Evolutionary conservation across 2,113 vertebrate genomes (phyloP).

Genomic region (Pagrus major): DNA sequence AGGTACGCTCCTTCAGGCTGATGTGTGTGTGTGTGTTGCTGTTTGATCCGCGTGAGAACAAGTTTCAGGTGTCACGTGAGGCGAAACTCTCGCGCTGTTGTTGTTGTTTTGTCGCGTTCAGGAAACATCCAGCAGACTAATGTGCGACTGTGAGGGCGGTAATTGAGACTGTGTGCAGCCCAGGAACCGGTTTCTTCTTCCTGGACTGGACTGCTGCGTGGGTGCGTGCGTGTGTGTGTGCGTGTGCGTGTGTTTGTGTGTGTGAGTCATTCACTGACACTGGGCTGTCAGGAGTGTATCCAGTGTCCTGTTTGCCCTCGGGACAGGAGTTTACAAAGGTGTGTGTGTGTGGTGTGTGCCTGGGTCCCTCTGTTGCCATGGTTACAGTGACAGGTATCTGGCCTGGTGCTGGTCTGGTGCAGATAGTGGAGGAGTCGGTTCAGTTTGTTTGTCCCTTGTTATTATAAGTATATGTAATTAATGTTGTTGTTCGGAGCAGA

Average conservation of each 20-base stretch:
- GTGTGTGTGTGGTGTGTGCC: background rate
- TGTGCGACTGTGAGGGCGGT: background rate
- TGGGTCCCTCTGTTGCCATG: constrained; percentile 22
- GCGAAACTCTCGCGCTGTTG: background rate
- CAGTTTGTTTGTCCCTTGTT: too few species aligned
- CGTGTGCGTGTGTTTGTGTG: background rate
- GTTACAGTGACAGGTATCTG: background rate
- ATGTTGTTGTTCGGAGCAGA: too few species aligned
- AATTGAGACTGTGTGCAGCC: background rate
- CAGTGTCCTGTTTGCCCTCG: background rate
- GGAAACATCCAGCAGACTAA: background rate
- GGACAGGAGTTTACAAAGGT: background rate
- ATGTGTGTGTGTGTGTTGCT: background rate
- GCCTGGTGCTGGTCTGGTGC: too few species aligned
- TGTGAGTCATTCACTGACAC: background rate
- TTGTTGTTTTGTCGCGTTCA: background rate
- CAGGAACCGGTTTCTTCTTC: constrained; percentile 34
- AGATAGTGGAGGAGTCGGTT: too few species aligned
- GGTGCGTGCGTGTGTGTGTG: background rate
- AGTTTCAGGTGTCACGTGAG: background rate
- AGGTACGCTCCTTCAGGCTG: too few species aligned
- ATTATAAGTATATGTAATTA: too few species aligned
- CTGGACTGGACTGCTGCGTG: background rate
- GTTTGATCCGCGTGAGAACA: background rate
- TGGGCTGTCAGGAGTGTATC: background rate